Evolutionary conservation across 2,797 vertebrate species (phyloP).

Genomic region (Danio albolineatus): DNA sequence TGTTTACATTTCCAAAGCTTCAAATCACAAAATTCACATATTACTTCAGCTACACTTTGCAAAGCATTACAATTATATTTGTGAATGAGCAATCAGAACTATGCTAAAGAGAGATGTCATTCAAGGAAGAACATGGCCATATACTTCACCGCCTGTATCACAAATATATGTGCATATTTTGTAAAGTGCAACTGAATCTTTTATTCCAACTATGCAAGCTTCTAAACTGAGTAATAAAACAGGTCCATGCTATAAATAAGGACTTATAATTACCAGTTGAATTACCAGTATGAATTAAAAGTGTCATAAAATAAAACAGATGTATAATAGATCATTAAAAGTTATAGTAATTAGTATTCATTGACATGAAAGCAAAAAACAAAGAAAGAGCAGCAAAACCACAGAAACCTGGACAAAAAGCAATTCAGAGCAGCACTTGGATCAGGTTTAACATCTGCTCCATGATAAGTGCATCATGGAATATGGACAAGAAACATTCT

Average conservation of each 20-base stretch:
- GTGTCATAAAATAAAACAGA: conserved; percentile 20
- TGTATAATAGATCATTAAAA: conserved; percentile 36
- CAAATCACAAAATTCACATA: conserved; percentile 68
- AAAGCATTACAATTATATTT: conserved; percentile 55
- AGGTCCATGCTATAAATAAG: conserved; percentile 54
- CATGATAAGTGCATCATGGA: conserved; percentile 33
- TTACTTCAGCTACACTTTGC: conserved; percentile 80
- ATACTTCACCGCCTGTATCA: conserved; percentile 23
- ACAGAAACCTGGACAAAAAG: conserved; percentile 9
- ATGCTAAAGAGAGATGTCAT: conserved; percentile 46
- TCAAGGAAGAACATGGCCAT: conserved; percentile 42
- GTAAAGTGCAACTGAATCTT: conserved; percentile 58
- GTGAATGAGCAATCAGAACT: not conserved
- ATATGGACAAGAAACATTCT: conserved; percentile 56
- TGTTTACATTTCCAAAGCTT: conserved; percentile 44
- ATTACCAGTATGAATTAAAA: conserved; percentile 23
- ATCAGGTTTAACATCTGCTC: conserved; percentile 11
- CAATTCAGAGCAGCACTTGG: conserved; percentile 17
- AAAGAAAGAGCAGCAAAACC: conserved; percentile 15
- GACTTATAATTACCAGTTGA: conserved; percentile 32
- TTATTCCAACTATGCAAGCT: conserved; percentile 39
- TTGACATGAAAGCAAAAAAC: conserved; percentile 39
- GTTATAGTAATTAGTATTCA: conserved; percentile 18
- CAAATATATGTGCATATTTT: conserved; percentile 34
- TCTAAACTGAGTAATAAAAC: conserved; percentile 37